Base-by-base conservation (phyloP, 2,113 vertebrate genomes). In the Carollia perspicillata region DNA sequence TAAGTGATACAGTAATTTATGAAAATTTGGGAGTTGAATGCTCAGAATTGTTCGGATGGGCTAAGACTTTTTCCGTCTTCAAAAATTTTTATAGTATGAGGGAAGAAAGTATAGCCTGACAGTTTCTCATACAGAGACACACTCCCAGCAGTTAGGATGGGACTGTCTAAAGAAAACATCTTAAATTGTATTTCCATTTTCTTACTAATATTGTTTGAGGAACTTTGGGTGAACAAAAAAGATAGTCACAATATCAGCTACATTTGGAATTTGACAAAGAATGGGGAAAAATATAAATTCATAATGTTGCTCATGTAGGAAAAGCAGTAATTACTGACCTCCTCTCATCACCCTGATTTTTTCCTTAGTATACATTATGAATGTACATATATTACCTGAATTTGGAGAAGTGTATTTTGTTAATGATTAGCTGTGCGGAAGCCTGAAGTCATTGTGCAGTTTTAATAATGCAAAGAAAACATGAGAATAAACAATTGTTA, bases 191-290 rank as follows among this genome's bases (percentile, higher is more conserved):
- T 75, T 91, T 93, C 35, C 8, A 22, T 66, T 92, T 68, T 84
- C 30, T 79, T 93, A 47, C 55, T 66, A 40, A 58, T 72, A 18
- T 40, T 93, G 13, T 90, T 84, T 94, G 71, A 93, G 74, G 55
- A 23, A 95, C 33, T 47, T 92, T 93, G 26, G 51, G 14, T 63
- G 85, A 88, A 93, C 51, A 88, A 71, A 18, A 53, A 68, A 55
- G 18, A 51, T 90, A 91, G 83, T 42, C 14, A 11, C 33, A 40
- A 37, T 71, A 71, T 77, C 80, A 26, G 40, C 42, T 94, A 72
- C 42, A 72, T 23, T 74, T 96, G 40, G 35, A 78, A 83, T 86
- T 65, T 89, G 42, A 93, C 60, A 78, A 89, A 93, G 22, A 86
- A 47, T 87, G 10, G 87, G 5, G 55, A 47, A n/a, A 84, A 80